Evolutionary conservation across 2,888 invertebrate species (phyloP).

Genomic region (Caenorhabditis sp.): DNA sequence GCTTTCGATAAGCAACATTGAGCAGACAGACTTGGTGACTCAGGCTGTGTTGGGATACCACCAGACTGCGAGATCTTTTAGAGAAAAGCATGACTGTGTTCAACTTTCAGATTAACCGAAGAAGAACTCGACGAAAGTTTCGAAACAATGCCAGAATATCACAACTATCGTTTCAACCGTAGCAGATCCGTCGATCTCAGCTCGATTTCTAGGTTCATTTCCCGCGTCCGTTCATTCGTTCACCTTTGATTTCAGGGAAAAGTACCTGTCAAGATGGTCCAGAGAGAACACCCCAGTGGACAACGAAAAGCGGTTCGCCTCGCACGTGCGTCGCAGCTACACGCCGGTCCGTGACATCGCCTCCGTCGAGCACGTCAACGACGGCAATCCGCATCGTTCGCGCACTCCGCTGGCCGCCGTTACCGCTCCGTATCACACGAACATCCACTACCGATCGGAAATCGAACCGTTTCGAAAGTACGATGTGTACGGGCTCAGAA

Average conservation of each 20-base stretch:
- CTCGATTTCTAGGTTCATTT: constrained; percentile 60
- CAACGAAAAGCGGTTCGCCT: constrained; percentile 67
- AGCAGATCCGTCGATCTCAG: constrained; percentile 66
- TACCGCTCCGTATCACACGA: constrained; percentile 77
- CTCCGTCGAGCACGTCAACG: constrained; percentile 58
- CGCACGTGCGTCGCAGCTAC: constrained; percentile 75
- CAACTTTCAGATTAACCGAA: constrained; percentile 61
- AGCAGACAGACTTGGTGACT: too few species aligned
- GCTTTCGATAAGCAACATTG: too few species aligned
- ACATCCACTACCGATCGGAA: constrained; percentile 71
- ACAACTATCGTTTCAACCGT: constrained; percentile 61
- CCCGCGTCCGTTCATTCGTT: too few species aligned
- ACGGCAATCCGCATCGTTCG: constrained; percentile 61
- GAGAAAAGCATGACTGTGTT: too few species aligned
- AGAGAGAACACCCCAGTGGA: constrained; percentile 78
- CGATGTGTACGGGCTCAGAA: constrained; percentile 77
- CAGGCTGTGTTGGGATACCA: too few species aligned
- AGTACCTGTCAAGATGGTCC: constrained; percentile 78
- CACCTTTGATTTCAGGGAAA: constrained; percentile 61
- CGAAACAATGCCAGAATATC: constrained; percentile 60
- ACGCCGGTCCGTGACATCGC: constrained; percentile 77
- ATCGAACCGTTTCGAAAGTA: constrained; percentile 76
- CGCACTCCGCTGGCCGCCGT: constrained; percentile 73
- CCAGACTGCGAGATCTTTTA: too few species aligned
- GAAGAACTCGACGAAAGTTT: constrained; percentile 63